Percentiles rank a stretch among this genome's conserved stretches.
Evolutionary conservation across 1,140 invertebrate genomes (phyloP).

Genomic region (Lasioglossum albipes): DNA sequence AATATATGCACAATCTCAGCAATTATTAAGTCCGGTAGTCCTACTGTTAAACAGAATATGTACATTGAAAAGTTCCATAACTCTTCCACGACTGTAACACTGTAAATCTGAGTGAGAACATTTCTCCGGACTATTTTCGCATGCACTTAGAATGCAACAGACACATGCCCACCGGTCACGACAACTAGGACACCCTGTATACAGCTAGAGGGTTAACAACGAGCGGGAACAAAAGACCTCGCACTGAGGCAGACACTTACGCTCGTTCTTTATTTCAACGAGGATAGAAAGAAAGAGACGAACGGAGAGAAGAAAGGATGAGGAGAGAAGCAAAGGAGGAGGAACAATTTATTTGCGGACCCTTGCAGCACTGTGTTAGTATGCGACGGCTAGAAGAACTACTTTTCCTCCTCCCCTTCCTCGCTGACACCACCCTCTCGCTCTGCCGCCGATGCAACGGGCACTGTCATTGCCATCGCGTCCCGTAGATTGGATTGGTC

Average conservation of each 20-base stretch:
- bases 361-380: slow-evolving; percentile 47
- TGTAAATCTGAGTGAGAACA: no score
- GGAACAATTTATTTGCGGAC: slow-evolving; percentile 60
- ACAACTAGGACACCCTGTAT: background rate
- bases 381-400: slow-evolving; percentile 29
- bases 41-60: no score
- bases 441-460: background rate
- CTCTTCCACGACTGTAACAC: no score
- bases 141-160: background rate
- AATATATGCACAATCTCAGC: no score
- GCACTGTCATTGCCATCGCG: slow-evolving; percentile 37
- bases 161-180: background rate
- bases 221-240: slow-evolving; percentile 55
- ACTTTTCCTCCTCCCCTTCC: background rate
- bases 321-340: slow-evolving; percentile 18
- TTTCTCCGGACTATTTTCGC: background rate
- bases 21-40: no score
- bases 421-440: background rate
- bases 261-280: slow-evolving; percentile 54
- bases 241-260: slow-evolving; percentile 30
- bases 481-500: slow-evolving; percentile 30
- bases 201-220: slow-evolving; percentile 51
- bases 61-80: no score
- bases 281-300: background rate
- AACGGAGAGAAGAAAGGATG: background rate